Conservation (phyloP, 2,113 vertebrate genomes). For the Megalops atlanticus region DNA sequence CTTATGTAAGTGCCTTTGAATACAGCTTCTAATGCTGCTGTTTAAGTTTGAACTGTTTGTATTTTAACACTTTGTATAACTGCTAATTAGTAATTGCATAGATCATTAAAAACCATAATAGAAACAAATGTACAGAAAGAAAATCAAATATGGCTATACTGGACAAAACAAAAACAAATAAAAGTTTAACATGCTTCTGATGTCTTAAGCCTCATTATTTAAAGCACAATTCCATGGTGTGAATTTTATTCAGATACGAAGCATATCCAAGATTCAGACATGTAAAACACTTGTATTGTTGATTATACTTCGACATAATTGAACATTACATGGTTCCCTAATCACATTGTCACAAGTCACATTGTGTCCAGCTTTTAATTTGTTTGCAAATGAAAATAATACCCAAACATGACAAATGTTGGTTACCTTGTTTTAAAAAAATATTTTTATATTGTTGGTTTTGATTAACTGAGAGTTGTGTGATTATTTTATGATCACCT, state of each 20-base stretch:
- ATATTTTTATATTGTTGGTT: too few species aligned
- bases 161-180: not conserved
- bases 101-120: not conserved
- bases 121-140: not conserved
- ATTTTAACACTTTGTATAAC: conserved; percentile 1
- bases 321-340: too few species aligned
- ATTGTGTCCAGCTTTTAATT: too few species aligned
- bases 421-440: too few species aligned
- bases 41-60: not conserved
- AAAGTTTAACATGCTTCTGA: not conserved
- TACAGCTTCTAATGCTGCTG: not conserved
- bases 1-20: conserved; percentile 12
- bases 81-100: conserved; percentile 4
- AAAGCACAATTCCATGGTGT: not conserved
- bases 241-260: conserved; percentile 6
- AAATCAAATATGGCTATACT: not conserved
- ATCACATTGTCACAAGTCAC: too few species aligned
- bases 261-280: too few species aligned
- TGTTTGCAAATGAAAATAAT: too few species aligned
- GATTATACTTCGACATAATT: too few species aligned
- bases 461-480: too few species aligned
- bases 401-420: too few species aligned
- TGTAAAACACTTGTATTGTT: too few species aligned
- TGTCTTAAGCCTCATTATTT: not conserved
- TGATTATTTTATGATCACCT: too few species aligned